Evolutionary conservation across 2,113 vertebrate genomes (phyloP).

Genomic region (Osmerus mordax): DNA sequence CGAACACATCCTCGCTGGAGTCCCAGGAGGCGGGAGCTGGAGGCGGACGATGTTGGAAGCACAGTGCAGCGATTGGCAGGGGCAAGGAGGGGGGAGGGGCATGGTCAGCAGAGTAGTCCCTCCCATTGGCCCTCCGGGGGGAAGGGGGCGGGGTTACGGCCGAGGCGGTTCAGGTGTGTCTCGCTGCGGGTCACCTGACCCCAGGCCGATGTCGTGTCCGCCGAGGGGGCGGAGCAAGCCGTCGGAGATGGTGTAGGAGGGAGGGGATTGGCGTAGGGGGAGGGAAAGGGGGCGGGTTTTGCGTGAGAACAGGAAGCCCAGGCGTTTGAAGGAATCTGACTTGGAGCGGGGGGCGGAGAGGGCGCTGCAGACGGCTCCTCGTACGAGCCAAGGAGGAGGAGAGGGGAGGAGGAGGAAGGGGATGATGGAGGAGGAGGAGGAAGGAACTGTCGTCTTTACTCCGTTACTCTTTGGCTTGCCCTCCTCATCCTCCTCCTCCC

Average conservation of each 20-base stretch:
- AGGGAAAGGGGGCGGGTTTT: conserved; percentile 74
- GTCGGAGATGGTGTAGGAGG: conserved; percentile 89
- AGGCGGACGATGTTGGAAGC: conserved; percentile 91
- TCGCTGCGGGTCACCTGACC: conserved; percentile 81
- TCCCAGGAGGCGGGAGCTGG: conserved; percentile 88
- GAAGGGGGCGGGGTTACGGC: conserved; percentile 58
- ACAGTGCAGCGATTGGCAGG: conserved; percentile 92
- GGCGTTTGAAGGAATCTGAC: conserved; percentile 86
- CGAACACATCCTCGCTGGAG: conserved; percentile 91
- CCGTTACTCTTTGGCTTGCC: conserved; percentile 89
- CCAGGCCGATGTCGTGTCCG: conserved; percentile 84
- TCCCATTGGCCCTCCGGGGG: conserved; percentile 68
- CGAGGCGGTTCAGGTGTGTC: conserved; percentile 86
- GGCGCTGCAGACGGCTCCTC: conserved; percentile 75
- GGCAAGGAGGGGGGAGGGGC: conserved; percentile 70
- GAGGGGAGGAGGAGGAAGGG: conserved; percentile 58
- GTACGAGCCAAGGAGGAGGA: conserved; percentile 75
- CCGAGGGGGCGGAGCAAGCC: conserved; percentile 84
- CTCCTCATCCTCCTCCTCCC: conserved; percentile 63
- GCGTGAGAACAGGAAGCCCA: conserved; percentile 89
- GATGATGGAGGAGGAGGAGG: conserved; percentile 59
- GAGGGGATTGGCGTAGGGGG: conserved; percentile 67
- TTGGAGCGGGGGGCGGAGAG: conserved; percentile 71
- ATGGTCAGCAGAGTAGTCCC: conserved; percentile 79
- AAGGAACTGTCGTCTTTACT: conserved; percentile 74